Conservation (phyloP, 2,797 vertebrate genomes). For the Gorsachius magnificus region DNA sequence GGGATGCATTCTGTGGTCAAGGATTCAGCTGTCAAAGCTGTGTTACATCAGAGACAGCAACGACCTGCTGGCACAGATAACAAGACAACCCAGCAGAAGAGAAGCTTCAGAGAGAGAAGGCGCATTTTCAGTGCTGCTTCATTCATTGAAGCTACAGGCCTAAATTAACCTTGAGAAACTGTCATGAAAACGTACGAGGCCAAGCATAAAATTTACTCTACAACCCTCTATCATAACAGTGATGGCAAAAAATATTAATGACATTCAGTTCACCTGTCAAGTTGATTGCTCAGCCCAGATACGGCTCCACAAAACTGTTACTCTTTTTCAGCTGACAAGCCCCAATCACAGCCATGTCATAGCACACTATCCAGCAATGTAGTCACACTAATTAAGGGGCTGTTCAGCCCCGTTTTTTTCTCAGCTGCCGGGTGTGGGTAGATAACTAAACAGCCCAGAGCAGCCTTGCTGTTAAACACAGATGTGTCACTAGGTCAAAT, state of each 20-base stretch:
- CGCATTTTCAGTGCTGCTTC: background rate
- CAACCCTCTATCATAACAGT: background rate
- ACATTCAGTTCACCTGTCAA: background rate
- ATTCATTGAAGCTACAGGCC: background rate
- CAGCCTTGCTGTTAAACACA: background rate
- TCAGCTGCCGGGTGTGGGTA: background rate
- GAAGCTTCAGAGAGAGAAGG: background rate
- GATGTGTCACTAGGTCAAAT: background rate
- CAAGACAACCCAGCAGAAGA: background rate
- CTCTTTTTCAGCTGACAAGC: background rate
- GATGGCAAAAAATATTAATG: slow-evolving; percentile 3
- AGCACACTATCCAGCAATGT: background rate
- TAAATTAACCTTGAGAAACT: slow-evolving; percentile 42
- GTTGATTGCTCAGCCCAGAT: background rate
- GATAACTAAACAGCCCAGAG: background rate
- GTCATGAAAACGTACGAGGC: background rate
- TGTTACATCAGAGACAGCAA: background rate
- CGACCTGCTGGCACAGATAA: background rate
- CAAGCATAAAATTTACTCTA: background rate
- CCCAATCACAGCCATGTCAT: background rate
- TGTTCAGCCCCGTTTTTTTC: background rate
- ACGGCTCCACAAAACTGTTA: no score
- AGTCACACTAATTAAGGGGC: background rate
- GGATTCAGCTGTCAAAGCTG: background rate
- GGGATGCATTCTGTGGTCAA: background rate